phyloP scores from a whole-genome alignment of 2,888 invertebrate species.

The Ophion costatus region DNA sequence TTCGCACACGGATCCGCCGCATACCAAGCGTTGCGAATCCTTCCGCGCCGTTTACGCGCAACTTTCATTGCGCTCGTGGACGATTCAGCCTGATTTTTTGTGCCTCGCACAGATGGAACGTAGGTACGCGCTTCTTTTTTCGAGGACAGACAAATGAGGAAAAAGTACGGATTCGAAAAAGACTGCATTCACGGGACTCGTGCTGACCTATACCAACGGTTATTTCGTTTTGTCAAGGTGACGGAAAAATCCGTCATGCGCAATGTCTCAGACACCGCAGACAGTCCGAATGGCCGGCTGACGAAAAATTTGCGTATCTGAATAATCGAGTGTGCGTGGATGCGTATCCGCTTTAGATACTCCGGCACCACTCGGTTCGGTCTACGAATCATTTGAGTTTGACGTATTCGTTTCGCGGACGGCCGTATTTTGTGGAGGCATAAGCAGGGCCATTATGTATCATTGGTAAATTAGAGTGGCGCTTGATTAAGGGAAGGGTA shows the following conservation, averaged over 20 bases:
- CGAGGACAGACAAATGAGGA: not conserved
- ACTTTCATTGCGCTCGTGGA: constrained; percentile 30
- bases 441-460: too few species aligned
- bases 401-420: too few species aligned
- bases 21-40: not conserved
- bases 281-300: not conserved
- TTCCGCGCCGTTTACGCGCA: constrained; percentile 3
- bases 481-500: too few species aligned
- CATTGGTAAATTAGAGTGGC: too few species aligned
- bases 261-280: not conserved
- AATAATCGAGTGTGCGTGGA: not conserved
- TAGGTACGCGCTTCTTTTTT: not conserved
- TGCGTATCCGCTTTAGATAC: not conserved
- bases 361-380: not conserved
- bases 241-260: constrained; percentile 23
- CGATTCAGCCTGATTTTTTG: constrained; percentile 21
- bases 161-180: not conserved
- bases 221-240: constrained; percentile 66
- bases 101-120: not conserved
- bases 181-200: constrained; percentile 9
- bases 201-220: constrained; percentile 67
- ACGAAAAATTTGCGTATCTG: constrained; percentile 2
- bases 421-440: too few species aligned
- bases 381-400: too few species aligned
- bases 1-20: not conserved